Base-by-base conservation (phyloP, 2,888 invertebrate genomes). In the Cactoblastis cactorum region DNA sequence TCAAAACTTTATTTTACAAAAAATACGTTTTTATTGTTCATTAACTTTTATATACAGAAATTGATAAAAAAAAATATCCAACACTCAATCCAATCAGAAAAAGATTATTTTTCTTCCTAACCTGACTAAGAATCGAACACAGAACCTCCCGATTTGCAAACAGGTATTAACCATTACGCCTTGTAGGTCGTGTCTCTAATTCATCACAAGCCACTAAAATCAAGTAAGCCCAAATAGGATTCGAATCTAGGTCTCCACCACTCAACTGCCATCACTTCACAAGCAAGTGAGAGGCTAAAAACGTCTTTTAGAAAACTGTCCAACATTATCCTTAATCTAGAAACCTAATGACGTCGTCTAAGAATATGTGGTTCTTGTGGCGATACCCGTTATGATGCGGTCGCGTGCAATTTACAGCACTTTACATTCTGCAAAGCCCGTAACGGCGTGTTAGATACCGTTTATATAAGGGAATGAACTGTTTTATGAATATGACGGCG, bases 361-460 rank as follows among this genome's bases (percentile, higher is more conserved):
- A 43, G 43, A 43, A 22, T 43, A 43, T 43, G 46, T 37, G 46
- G 46, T 35, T 35, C 19, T 46, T 47, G 35, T 47, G 22, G 46
- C 22, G 9, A 15, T 41, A 12, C 33, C 49, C 49, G 49, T 49
- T 49, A 49, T 49, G 49, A 49, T 49, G 41, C 19, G 39, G 58
- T 53, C 54, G 49, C 50, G 57, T 64, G 68, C 72, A 73, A 80
- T 80, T 79, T 78, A 71, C 67, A 67, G 60, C 69, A 66, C 64
- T 74, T 73, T 67, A 73, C 75, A 71, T 72, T 61, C 66, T 69
- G 63, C 68, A 69, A 60, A 58, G 50, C 22, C 11, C 54, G 53
- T 78, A 79, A 78, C 77, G 79, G 78, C 43, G 43, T 28, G 43
- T 43, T 43, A 43, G 67, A 70, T 73, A 70, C 74, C 71, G 72